phyloP scores from a whole-genome alignment of 1,140 invertebrate species.

The Papilio polytes region DNA sequence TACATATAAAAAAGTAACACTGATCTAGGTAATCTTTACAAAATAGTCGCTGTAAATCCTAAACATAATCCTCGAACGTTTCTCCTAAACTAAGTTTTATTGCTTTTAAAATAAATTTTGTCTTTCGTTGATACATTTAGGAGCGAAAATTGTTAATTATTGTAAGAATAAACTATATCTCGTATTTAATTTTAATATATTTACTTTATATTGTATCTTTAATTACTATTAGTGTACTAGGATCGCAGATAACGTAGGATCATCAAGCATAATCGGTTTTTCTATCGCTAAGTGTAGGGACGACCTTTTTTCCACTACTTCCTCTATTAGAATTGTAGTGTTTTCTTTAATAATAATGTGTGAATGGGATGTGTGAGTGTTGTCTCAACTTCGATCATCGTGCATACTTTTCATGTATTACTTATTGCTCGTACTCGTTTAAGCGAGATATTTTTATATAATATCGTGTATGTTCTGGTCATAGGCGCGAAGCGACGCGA shows the following conservation, averaged over 20 bases:
- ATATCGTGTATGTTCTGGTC: constrained; percentile 80
- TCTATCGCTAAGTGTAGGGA: constrained; percentile 69
- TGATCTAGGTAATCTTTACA: constrained; percentile 78
- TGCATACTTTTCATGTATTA: constrained; percentile 64
- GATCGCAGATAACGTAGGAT: constrained; percentile 62
- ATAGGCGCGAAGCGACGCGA: constrained; percentile 63
- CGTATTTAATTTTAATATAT: constrained; percentile 68
- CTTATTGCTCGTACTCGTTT: constrained; percentile 62
- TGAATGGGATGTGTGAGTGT: constrained; percentile 74
- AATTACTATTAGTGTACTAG: constrained; percentile 66
- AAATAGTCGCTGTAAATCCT: constrained; percentile 81
- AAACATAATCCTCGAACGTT: constrained; percentile 68
- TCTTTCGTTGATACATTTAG: constrained; percentile 76
- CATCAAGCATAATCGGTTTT: constrained; percentile 63
- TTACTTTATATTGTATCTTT: constrained; percentile 68
- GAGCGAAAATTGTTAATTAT: constrained; percentile 80
- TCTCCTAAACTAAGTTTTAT: constrained; percentile 62
- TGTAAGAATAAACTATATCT: constrained; percentile 72
- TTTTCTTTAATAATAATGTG: constrained; percentile 72
- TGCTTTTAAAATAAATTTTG: constrained; percentile 69
- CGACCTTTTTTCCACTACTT: constrained; percentile 71
- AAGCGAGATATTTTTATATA: constrained; percentile 62
- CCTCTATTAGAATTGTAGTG: constrained; percentile 70
- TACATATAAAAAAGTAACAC: constrained; percentile 68
- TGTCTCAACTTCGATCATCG: constrained; percentile 72